phyloP scores from a whole-genome alignment of 2,113 vertebrate species.

The Bos javanicus region DNA sequence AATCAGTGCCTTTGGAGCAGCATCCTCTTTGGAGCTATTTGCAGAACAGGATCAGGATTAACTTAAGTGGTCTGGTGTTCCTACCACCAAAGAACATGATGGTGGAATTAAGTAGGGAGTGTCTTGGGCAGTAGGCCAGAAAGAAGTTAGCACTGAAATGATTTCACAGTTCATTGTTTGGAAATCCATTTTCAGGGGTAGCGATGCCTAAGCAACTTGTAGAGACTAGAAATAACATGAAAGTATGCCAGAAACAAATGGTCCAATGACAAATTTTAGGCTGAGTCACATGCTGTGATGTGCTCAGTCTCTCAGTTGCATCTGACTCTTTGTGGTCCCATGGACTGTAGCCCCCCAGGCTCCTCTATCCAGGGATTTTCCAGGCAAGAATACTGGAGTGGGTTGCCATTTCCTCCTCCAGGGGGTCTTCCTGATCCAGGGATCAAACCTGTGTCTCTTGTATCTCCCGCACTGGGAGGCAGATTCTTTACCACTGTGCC shows the following conservation, averaged over 20 bases:
- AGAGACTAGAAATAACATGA: background rate
- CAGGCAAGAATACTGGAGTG: background rate
- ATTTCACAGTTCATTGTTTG: background rate
- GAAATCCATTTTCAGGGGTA: background rate
- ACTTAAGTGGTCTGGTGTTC: background rate
- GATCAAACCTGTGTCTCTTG: background rate
- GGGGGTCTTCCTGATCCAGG: background rate
- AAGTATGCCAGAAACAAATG: background rate
- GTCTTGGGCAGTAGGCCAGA: background rate
- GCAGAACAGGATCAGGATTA: background rate
- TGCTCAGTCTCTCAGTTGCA: rapidly evolving
- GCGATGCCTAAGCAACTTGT: background rate
- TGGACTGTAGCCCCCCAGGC: background rate
- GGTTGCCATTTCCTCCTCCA: background rate
- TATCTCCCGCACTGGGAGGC: background rate
- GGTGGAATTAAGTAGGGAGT: background rate
- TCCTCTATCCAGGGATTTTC: background rate
- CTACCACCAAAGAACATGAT: background rate
- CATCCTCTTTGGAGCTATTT: background rate
- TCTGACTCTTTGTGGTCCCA: background rate
- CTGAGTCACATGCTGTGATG: background rate
- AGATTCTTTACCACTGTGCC: background rate
- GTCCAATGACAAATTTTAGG: background rate
- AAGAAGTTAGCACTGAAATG: background rate
- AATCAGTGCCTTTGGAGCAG: background rate